A percentile compares a stretch with the other conserved stretches of the same genome.
Conservation (phyloP, 2,888 invertebrate species). For the Alcis repandata region DNA sequence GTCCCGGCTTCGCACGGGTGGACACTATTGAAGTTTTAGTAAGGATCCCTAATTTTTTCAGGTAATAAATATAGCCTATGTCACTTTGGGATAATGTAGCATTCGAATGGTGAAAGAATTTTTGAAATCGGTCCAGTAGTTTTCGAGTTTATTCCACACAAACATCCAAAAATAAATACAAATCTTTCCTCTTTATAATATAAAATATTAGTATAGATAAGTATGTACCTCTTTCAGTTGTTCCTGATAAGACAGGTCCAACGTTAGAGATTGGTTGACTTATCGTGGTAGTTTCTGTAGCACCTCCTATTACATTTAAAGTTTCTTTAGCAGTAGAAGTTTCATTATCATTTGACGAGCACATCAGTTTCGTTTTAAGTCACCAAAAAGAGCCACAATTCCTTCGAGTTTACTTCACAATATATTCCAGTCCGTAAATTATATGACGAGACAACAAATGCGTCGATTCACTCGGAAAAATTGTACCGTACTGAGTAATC, state of each 20-base stretch:
- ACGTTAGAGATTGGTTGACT: background rate
- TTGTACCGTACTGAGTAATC: slow-evolving; percentile 37
- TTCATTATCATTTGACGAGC: slow-evolving; percentile 2
- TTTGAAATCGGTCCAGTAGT: too few species aligned
- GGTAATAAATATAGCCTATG: too few species aligned
- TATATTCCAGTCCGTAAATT: background rate
- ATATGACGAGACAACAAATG: slow-evolving; percentile 17
- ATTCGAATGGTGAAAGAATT: too few species aligned
- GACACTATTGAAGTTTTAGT: too few species aligned
- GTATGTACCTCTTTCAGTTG: background rate
- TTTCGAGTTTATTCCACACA: too few species aligned
- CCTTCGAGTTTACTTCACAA: too few species aligned
- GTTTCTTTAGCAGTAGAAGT: slow-evolving; percentile 4
- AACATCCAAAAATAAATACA: too few species aligned
- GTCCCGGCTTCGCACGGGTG: too few species aligned
- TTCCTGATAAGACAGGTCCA: background rate
- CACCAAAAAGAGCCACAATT: background rate
- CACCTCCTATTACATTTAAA: background rate
- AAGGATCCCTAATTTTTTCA: too few species aligned
- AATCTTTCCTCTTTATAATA: too few species aligned
- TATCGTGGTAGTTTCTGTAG: background rate
- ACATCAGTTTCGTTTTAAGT: background rate
- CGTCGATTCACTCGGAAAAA: slow-evolving; percentile 32
- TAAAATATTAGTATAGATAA: background rate
- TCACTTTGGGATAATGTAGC: too few species aligned